Base-by-base conservation (phyloP, 2,888 invertebrate genomes). In the Aquatica leii region DNA sequence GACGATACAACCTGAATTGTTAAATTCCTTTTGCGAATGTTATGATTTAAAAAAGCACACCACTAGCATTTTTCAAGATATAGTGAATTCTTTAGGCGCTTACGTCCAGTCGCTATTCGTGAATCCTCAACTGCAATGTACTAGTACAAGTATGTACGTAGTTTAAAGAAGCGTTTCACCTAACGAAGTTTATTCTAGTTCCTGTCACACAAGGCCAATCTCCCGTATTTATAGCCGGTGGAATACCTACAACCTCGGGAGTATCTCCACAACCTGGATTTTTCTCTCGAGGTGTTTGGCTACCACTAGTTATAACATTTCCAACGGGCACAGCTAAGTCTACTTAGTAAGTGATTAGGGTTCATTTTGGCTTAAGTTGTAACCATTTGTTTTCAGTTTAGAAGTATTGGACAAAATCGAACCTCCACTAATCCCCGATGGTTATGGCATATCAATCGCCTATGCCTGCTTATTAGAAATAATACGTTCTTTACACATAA, bases 401-500 rank as follows among this genome's bases (percentile, higher is more conserved):
- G 99, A 99, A 80, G 93, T 97, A 92, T 81, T 98, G 74, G 99
- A 99, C 77, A 95, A 97, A 79, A 87, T 92, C 14, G 98, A 99
- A 75, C 94, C 98, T 5, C 97, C 97, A 0, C 82, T 87, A 9
- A 93, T 98, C 70, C 94, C 95, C n/a, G 97, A 98, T 69, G 98
- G 98, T 0, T 99, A 98, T 82, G 97, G 97, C 2, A 92, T 99
- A 64, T 97, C 98, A 0, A 89, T 98, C 40, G 96, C 97, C 0
- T 98, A 97, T 82, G 93, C 95, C 2, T 95, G 96, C 78, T 85
- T 98, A 43, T 85, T 97, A 78, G 98, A 98, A 80, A 91, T 95
- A 69, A 94, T 97, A 54, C 87, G 94, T 5, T 96, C 94, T 6
- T 88, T 93, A 70, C 90, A 91, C 35, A 86, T 90, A 73, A 90